These are phyloP conservation scores for Pteria penguin DNA, from an alignment of 2,888 invertebrate species.

Conservation along the genomic window DNA sequence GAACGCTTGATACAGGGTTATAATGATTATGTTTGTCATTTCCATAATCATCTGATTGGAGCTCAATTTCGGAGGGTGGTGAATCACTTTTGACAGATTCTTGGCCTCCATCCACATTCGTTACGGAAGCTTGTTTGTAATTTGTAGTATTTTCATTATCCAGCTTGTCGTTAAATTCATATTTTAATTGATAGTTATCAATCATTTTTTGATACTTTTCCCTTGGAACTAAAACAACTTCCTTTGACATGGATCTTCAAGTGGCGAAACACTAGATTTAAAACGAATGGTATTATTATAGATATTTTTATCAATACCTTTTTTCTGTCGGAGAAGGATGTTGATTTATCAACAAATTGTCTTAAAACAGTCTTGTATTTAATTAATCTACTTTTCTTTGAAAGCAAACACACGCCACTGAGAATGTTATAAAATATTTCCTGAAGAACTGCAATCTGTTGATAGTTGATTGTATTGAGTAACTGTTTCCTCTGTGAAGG, in stretches of 20 bases:
- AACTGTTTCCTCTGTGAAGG: background rate
- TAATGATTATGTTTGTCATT: too few relatives aligned
- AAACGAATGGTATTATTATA: background rate
- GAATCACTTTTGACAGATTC: too few relatives aligned
- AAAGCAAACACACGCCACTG: background rate
- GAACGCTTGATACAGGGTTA: too few relatives aligned
- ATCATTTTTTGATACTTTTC: conserved; percentile 12
- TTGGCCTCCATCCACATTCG: too few relatives aligned
- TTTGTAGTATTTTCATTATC: too few relatives aligned
- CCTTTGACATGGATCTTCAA: background rate
- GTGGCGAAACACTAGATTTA: background rate
- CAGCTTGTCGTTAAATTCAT: too few relatives aligned
- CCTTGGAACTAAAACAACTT: conserved; percentile 3
- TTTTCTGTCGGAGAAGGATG: background rate
- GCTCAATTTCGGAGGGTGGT: too few relatives aligned
- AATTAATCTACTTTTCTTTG: too few relatives aligned
- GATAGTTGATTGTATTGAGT: background rate
- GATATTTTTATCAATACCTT: background rate
- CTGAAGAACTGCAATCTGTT: background rate
- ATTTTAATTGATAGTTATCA: too few relatives aligned
- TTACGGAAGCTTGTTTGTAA: too few relatives aligned
- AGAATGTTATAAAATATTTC: conserved; percentile 14
- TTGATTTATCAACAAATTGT: background rate
- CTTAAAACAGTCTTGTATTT: background rate
- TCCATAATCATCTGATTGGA: too few relatives aligned